Conservation (phyloP, 2,888 invertebrate species). For the Willowsia nigromaculata region DNA sequence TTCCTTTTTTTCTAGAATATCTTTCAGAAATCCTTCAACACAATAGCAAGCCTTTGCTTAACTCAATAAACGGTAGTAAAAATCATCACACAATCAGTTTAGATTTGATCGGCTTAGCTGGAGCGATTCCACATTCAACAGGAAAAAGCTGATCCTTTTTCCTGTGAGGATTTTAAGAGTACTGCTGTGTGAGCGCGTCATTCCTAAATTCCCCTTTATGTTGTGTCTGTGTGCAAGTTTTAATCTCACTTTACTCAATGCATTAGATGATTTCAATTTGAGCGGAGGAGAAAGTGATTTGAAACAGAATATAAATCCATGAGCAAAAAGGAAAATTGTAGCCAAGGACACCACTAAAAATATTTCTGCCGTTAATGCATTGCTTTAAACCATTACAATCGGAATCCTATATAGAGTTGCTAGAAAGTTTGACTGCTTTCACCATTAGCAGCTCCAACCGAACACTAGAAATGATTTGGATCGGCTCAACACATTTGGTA, state of each 20-base stretch:
- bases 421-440: too few relatives aligned
- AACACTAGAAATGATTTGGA: background rate
- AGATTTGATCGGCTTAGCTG: constrained; percentile 30
- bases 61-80: background rate
- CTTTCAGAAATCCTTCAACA: background rate
- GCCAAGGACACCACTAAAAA: too few relatives aligned
- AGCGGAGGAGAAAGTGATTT: too few relatives aligned
- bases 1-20: background rate
- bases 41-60: background rate
- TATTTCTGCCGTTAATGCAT: too few relatives aligned
- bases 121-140: background rate
- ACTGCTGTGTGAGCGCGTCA: background rate
- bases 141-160: background rate
- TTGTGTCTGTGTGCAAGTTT: too few relatives aligned
- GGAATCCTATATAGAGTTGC: too few relatives aligned
- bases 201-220: too few relatives aligned
- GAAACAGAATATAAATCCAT: too few relatives aligned
- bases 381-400: too few relatives aligned
- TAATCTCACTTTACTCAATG: too few relatives aligned
- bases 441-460: background rate
- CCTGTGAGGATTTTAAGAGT: background rate
- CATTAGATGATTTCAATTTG: too few relatives aligned
- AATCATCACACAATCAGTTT: background rate
- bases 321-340: too few relatives aligned
- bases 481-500: background rate